Conservation (phyloP, 2,888 invertebrate species). For the Eupithecia inturbata region DNA sequence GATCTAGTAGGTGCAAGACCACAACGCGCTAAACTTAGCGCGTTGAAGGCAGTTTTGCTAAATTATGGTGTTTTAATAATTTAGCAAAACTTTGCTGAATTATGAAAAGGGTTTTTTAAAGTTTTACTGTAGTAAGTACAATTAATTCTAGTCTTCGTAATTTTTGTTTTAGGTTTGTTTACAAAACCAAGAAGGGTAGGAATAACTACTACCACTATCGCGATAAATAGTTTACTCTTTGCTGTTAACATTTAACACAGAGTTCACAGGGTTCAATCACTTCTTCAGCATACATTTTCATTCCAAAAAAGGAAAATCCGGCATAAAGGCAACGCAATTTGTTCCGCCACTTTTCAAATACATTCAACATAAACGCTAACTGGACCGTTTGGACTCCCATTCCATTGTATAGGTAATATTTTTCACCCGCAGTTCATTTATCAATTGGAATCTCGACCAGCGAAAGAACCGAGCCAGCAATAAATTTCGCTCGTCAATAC, state of each 20-base stretch:
- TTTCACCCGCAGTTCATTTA: slow-evolving; percentile 21
- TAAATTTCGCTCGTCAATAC: slow-evolving; percentile 43
- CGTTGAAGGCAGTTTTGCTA: too few relatives aligned
- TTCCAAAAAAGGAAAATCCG: not conserved
- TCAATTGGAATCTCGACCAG: slow-evolving; percentile 31
- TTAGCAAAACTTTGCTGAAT: too few relatives aligned
- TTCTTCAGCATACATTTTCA: not conserved
- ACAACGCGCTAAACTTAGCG: too few relatives aligned
- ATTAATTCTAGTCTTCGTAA: too few relatives aligned
- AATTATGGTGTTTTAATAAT: too few relatives aligned
- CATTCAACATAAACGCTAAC: slow-evolving; percentile 10
- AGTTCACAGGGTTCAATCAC: not conserved
- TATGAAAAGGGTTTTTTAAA: too few relatives aligned
- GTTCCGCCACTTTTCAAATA: slow-evolving; percentile 2
- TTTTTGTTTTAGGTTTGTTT: too few relatives aligned
- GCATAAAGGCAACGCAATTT: not conserved
- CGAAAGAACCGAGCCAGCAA: slow-evolving; percentile 32
- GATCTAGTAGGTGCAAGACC: too few relatives aligned
- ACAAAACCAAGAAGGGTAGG: too few relatives aligned
- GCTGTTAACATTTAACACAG: not conserved
- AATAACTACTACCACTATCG: too few relatives aligned
- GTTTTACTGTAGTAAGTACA: too few relatives aligned
- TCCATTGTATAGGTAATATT: slow-evolving; percentile 13
- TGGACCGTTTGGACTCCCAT: not conserved
- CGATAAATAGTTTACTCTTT: too few relatives aligned